Evolutionary conservation across 2,888 invertebrate species (phyloP).

Genomic region (Cheilosia soror): DNA sequence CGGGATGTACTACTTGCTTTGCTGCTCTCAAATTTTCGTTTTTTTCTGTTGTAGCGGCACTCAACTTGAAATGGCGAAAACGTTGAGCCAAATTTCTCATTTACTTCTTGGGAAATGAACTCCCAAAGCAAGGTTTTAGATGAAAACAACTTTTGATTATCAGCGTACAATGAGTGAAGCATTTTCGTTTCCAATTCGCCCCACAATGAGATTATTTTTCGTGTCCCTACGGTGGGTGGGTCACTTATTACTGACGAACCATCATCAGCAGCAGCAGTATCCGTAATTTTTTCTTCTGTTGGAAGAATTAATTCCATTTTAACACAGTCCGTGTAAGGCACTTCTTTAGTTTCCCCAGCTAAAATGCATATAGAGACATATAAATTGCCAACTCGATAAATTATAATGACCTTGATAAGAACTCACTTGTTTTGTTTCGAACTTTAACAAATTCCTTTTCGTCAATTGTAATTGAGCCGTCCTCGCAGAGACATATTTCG

Average conservation of each 20-base stretch:
- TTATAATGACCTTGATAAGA: not conserved
- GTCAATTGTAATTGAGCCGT: not conserved
- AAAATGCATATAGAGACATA: not conserved
- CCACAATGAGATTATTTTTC: slow-evolving; percentile 1
- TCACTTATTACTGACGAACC: not conserved
- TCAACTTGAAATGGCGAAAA: slow-evolving; percentile 5
- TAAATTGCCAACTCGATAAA: not conserved
- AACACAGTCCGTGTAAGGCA: not conserved
- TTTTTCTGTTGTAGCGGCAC: not conserved
- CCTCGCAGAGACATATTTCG: slow-evolving; percentile 4
- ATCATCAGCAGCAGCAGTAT: not conserved
- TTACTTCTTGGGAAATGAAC: not conserved
- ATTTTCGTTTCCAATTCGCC: slow-evolving; percentile 5
- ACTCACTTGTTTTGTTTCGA: slow-evolving; percentile 11
- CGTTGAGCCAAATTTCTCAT: not conserved
- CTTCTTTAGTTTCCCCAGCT: slow-evolving; percentile 10
- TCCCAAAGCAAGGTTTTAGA: not conserved
- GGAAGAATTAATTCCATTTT: not conserved
- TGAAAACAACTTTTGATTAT: not conserved
- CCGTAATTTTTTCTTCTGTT: not conserved
- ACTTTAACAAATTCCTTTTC: slow-evolving; percentile 1
- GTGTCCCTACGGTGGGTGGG: not conserved
- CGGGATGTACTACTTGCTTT: slow-evolving; percentile 7
- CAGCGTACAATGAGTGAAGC: slow-evolving; percentile 2
- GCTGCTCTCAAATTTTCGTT: not conserved